phyloP scores from a whole-genome alignment of 1,140 invertebrate species.

The Cydia fagiglandana region DNA sequence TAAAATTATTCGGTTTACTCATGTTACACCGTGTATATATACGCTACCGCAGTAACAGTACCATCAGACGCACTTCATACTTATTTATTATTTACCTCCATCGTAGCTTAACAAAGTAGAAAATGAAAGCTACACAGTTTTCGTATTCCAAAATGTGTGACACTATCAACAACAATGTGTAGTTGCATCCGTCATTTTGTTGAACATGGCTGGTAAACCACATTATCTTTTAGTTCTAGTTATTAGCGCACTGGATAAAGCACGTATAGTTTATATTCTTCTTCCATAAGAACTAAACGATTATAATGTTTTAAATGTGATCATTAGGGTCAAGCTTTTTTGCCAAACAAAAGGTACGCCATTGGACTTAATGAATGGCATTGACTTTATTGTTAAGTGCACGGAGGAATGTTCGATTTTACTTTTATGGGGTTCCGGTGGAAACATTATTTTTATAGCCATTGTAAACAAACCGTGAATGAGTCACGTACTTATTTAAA shows the following conservation, averaged over 20 bases:
- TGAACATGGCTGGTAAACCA: conserved; percentile 3
- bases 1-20: too few relatives aligned
- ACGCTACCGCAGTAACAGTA: too few relatives aligned
- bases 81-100: too few relatives aligned
- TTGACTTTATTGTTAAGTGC: conserved; percentile 20
- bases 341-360: conserved; percentile 11
- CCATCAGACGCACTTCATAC: too few relatives aligned
- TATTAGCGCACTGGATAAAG: not conserved
- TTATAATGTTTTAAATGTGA: not conserved
- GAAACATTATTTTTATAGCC: not conserved
- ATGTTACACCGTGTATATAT: too few relatives aligned
- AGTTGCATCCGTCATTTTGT: not conserved
- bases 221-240: not conserved
- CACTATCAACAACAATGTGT: not conserved
- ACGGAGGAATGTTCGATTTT: conserved; percentile 19
- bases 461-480: not conserved
- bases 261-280: conserved; percentile 3
- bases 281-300: not conserved
- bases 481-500: not conserved
- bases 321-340: not conserved
- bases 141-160: not conserved
- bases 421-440: not conserved
- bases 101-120: too few relatives aligned
- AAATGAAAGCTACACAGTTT: too few relatives aligned
- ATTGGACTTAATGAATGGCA: conserved; percentile 18